phyloP scores from a whole-genome alignment of 2,113 vertebrate species.

The Neolamprologus tretocephalus region DNA sequence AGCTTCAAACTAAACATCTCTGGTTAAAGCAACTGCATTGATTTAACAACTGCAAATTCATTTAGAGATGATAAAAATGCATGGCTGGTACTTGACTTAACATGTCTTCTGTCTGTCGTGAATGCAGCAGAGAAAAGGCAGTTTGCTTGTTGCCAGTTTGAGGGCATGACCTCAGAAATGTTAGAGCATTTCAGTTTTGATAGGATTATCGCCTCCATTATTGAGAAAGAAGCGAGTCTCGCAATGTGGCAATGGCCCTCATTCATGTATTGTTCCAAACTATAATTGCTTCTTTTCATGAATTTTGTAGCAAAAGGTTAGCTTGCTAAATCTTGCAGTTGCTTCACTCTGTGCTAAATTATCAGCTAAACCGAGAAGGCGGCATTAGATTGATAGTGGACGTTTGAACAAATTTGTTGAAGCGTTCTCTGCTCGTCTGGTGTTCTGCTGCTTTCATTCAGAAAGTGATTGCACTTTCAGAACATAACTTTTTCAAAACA shows the following conservation, averaged over 20 bases:
- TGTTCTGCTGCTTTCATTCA: not conserved
- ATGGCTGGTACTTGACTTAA: not conserved
- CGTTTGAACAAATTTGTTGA: not conserved
- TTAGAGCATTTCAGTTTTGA: conserved; percentile 56
- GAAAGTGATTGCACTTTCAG: not conserved
- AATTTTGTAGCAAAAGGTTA: conserved; percentile 40
- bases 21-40: not conserved
- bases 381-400: not conserved
- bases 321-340: conserved; percentile 28
- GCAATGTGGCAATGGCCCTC: conserved; percentile 31
- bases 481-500: not conserved
- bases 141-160: not conserved
- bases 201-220: conserved; percentile 60
- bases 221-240: conserved; percentile 25
- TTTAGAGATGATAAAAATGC: not conserved
- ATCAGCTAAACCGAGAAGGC: conserved; percentile 1
- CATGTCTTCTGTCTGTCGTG: not conserved
- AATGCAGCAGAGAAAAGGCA: not conserved
- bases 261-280: conserved; percentile 63
- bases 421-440: not conserved
- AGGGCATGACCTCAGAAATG: conserved; percentile 53
- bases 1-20: not conserved
- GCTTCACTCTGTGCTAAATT: conserved; percentile 9
- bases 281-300: conserved; percentile 73
- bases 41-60: not conserved